Evolutionary conservation across 2,113 vertebrate genomes (phyloP).

Genomic region (Athene cunicularia): DNA sequence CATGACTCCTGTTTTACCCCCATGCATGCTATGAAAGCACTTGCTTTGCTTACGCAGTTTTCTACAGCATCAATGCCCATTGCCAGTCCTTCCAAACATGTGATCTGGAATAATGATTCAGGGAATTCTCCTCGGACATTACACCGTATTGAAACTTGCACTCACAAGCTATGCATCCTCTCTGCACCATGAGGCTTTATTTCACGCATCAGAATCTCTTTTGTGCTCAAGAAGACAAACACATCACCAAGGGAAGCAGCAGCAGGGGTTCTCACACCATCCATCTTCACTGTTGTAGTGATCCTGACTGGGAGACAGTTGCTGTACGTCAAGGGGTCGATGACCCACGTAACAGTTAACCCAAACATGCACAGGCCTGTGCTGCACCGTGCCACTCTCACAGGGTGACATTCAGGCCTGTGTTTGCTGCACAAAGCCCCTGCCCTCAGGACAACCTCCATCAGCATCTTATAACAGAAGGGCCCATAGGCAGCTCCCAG

Average conservation of each 20-base stretch:
- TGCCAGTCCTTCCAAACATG: not conserved
- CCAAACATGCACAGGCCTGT: not conserved
- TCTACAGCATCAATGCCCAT: not conserved
- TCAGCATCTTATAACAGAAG: not conserved
- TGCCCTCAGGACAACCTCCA: not conserved
- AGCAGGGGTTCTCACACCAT: accelerated
- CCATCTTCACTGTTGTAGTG: not conserved
- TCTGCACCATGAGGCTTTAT: not conserved
- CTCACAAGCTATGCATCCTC: not conserved
- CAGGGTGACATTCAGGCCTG: not conserved
- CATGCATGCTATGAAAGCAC: not conserved
- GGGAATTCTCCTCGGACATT: not conserved
- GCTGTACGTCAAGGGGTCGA: accelerated
- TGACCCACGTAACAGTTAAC: not conserved
- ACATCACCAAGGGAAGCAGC: not conserved
- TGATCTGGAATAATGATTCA: not conserved
- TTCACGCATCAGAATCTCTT: not conserved
- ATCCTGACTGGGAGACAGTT: not conserved
- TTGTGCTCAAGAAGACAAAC: not conserved
- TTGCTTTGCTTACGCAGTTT: not conserved
- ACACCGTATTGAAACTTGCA: not conserved
- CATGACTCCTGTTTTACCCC: not conserved
- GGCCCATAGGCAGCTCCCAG: not conserved
- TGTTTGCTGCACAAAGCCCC: not conserved
- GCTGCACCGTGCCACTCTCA: not conserved